Base-by-base conservation (phyloP, 2,797 vertebrate genomes). In the Etheostoma nigrum region DNA sequence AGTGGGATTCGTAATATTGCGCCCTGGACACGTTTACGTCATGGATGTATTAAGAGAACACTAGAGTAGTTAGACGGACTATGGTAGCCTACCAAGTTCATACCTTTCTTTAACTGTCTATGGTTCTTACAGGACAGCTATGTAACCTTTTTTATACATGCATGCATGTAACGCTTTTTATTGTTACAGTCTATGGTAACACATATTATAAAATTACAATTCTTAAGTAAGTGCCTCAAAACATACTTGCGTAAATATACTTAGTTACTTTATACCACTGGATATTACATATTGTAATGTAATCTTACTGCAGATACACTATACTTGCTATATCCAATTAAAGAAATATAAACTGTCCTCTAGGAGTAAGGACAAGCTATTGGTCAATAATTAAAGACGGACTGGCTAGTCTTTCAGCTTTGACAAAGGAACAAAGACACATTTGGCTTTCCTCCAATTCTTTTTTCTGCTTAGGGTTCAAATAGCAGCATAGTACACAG, bases 381-480 rank as follows among this genome's bases (percentile, higher is more conserved):
- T 52, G 33, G 14, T 88, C n/a, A 86, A 84, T 88, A 75, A 85
- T 84, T 79, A 64, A 86, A 67, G 0, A n/a, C 15, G 2, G 58
- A 18, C 62, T 57, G 18, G 73, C 14, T 81, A 52, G 48, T 60
- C 40, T 85, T 86, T 74, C 76, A 65, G 36, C 13, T 21, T 33
- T 67, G 27, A 72, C 47, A 76, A 69, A 79, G 6, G 12, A 65
- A 67, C 49, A 36, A 47, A 72, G 52, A 57, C n/a, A 68, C 36
- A 74, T 63, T 58, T 59, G 48, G 23, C 15, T 67, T 67, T 40
- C 51, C 19, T 49, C 61, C 42, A 6, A 78, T 25, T 74, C 14
- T 70, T 66, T 77, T 60, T 70, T 68, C 67, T 3, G 0, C 18
- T 59, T 61, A 8, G 9, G 14, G 53, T 67, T 83, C 65, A 23